These are phyloP conservation scores for Drosophila cracens DNA, from an alignment of 2,888 invertebrate genomes.

Conservation along the genomic window DNA sequence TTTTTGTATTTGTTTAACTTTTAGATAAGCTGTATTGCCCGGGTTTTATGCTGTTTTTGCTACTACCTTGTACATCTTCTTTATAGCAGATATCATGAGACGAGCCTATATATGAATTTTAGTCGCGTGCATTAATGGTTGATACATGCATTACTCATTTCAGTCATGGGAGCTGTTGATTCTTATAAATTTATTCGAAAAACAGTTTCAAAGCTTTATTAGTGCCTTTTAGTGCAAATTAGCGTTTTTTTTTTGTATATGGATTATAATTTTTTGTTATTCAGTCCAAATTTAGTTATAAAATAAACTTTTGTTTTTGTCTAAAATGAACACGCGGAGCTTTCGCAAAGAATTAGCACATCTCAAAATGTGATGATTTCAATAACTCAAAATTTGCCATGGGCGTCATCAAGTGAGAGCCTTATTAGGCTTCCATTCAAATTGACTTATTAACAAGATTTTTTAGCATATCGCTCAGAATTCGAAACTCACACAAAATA, in stretches of 20 bases:
- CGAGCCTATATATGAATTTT: neutral
- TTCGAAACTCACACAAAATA: slow-evolving; percentile 54
- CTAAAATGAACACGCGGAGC: too few species aligned
- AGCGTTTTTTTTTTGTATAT: neutral
- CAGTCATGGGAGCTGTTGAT: neutral
- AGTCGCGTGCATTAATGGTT: neutral
- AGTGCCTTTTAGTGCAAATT: neutral
- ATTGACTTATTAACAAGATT: slow-evolving; percentile 74
- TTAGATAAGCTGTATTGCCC: slow-evolving; percentile 36
- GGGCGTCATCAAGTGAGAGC: slow-evolving; percentile 41
- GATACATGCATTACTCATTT: neutral
- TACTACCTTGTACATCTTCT: slow-evolving; percentile 18
- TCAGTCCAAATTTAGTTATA: slow-evolving; percentile 13
- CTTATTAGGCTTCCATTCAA: slow-evolving; percentile 58
- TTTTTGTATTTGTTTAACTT: slow-evolving; percentile 32
- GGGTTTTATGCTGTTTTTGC: neutral
- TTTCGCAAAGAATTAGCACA: slow-evolving; percentile 57
- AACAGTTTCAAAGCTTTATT: neutral
- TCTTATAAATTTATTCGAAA: neutral
- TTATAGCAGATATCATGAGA: neutral
- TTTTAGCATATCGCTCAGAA: slow-evolving; percentile 60
- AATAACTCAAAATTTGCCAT: slow-evolving; percentile 13
- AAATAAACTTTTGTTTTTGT: slow-evolving; percentile 11
- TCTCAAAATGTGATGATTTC: slow-evolving; percentile 32
- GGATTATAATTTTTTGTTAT: neutral